A percentile compares a stretch with the other conserved stretches of the same genome.
Evolutionary conservation across 2,888 invertebrate genomes (phyloP).

Genomic region (Byasa hedistus): DNA sequence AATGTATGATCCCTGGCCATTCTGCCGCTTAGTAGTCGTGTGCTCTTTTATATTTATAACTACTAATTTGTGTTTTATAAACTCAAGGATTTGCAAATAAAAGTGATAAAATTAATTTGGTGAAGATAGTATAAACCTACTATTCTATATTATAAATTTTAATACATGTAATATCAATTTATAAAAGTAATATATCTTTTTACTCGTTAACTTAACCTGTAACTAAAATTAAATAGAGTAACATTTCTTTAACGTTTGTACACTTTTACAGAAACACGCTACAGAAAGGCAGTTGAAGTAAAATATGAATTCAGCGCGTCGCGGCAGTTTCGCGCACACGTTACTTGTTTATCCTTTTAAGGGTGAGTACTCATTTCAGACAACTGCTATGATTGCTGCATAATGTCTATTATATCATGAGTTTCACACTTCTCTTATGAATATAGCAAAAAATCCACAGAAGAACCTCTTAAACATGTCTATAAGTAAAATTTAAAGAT

Average conservation of each 20-base stretch:
- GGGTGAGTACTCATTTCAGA: slow-evolving; percentile 75
- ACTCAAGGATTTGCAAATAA: no score
- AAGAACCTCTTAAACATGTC: slow-evolving; percentile 17
- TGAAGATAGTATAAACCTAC: no score
- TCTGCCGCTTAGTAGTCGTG: no score
- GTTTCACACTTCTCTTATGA: slow-evolving; percentile 37
- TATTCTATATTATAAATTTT: no score
- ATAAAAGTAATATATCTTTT: no score
- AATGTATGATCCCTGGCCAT: no score
- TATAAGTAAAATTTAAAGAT: slow-evolving; percentile 39
- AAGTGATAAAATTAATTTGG: no score
- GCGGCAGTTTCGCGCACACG: slow-evolving; percentile 76
- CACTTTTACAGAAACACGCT: slow-evolving; percentile 45
- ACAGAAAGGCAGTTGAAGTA: slow-evolving; percentile 60
- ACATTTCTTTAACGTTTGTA: slow-evolving; percentile 35
- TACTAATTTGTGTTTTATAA: no score
- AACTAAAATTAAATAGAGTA: slow-evolving; percentile 9
- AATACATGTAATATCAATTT: no score
- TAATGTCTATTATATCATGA: slow-evolving; percentile 56
- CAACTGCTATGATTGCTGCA: slow-evolving; percentile 76
- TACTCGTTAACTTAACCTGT: not conserved
- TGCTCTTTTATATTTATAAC: no score
- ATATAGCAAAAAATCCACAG: slow-evolving; percentile 34
- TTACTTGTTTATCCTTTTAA: slow-evolving; percentile 78
- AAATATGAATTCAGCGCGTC: slow-evolving; percentile 75